Evolutionary conservation across 2,888 invertebrate genomes (phyloP).

Genomic region (Himalopsyche japonica): DNA sequence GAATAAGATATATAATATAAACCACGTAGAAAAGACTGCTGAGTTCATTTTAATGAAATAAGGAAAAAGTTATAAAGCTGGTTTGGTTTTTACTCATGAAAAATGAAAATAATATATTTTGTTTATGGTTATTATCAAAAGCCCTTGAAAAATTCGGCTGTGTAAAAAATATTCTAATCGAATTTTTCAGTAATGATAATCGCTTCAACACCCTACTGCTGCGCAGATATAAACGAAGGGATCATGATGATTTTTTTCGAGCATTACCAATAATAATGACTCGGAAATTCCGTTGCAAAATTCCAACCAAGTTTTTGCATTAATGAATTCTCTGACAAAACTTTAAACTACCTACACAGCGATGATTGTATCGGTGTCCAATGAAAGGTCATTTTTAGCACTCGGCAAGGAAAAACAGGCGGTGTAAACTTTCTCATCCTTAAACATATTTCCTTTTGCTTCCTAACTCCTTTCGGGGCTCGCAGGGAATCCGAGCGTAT

Average conservation of each 20-base stretch:
- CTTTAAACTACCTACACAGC: neutral
- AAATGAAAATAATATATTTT: too few relatives aligned
- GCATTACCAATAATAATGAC: neutral
- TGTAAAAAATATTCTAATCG: neutral
- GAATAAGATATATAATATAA: too few relatives aligned
- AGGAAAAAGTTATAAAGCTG: too few relatives aligned
- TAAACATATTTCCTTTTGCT: neutral
- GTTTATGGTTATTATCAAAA: too few relatives aligned
- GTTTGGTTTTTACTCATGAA: too few relatives aligned
- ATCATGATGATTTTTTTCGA: neutral
- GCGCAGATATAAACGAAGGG: neutral
- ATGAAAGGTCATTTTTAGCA: neutral
- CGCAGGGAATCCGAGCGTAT: conserved; percentile 1
- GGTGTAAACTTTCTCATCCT: neutral
- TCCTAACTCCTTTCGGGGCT: neutral
- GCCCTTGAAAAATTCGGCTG: too few relatives aligned
- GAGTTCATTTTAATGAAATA: too few relatives aligned
- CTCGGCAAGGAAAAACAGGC: neutral
- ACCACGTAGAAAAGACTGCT: too few relatives aligned
- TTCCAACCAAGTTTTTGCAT: neutral
- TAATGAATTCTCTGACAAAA: neutral
- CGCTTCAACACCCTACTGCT: neutral
- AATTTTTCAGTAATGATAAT: neutral
- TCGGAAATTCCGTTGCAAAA: neutral
- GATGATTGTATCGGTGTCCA: neutral